These are phyloP conservation scores for Schizotus pectinicornis DNA, from an alignment of 2,888 invertebrate genomes.

Conservation along the genomic window DNA sequence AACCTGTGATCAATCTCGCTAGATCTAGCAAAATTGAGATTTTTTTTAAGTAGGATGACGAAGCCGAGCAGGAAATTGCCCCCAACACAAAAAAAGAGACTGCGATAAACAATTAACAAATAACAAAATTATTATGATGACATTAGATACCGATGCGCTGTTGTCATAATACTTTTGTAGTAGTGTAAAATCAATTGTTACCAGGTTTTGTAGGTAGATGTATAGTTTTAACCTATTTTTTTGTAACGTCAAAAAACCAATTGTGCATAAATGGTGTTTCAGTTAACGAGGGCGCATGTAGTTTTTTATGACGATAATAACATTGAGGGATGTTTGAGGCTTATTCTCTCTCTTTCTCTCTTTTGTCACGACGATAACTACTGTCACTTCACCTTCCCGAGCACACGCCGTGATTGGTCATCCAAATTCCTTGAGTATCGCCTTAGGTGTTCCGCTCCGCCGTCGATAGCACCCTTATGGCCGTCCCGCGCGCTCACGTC, in stretches of 20 bases:
- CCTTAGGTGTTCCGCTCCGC: slow-evolving; percentile 44
- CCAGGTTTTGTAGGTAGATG: slow-evolving; percentile 42
- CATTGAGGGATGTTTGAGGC: slow-evolving; percentile 49
- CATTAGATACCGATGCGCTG: slow-evolving; percentile 40
- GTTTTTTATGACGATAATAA: slow-evolving; percentile 39
- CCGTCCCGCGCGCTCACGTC: no score
- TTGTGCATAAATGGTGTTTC: slow-evolving; percentile 23
- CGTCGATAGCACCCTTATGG: slow-evolving; percentile 6
- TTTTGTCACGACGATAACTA: slow-evolving; percentile 24
- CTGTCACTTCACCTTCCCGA: slow-evolving; percentile 33
- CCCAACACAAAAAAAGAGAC: slow-evolving; percentile 55
- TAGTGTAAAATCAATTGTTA: slow-evolving; percentile 54
- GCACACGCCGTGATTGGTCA: slow-evolving; percentile 54
- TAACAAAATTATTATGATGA: slow-evolving; percentile 59
- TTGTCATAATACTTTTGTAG: slow-evolving; percentile 58
- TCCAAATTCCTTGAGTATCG: slow-evolving; percentile 58
- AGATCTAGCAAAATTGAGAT: slow-evolving; percentile 12
- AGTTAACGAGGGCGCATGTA: slow-evolving; percentile 45
- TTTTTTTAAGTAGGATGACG: slow-evolving; percentile 19
- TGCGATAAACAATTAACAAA: slow-evolving; percentile 61
- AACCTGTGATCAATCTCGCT: slow-evolving; percentile 29
- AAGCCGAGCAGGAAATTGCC: slow-evolving; percentile 49
- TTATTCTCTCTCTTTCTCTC: slow-evolving; percentile 39
- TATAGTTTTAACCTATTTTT: slow-evolving; percentile 57
- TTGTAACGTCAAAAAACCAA: slow-evolving; percentile 49